These are phyloP conservation scores for Kradibia gibbosae DNA, from an alignment of 1,140 invertebrate species.

Conservation along the genomic window DNA sequence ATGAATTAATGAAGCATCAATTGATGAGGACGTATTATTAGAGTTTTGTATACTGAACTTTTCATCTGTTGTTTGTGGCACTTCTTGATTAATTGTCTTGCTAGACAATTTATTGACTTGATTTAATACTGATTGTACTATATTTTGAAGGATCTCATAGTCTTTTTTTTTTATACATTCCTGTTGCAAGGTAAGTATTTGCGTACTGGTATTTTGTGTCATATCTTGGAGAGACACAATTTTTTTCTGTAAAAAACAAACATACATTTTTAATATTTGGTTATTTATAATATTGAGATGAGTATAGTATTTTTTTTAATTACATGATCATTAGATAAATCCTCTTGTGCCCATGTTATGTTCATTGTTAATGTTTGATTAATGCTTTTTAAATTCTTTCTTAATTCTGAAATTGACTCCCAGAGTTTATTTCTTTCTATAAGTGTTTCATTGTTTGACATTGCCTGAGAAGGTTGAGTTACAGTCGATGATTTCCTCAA, in stretches of 20 bases:
- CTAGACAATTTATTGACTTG: constrained; percentile 44
- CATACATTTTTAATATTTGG: no score
- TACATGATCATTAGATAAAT: constrained; percentile 71
- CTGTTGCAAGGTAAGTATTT: constrained; percentile 65
- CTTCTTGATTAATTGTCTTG: constrained; percentile 54
- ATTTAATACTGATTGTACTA: constrained; percentile 5
- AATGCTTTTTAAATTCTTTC: constrained; percentile 66
- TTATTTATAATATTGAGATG: not conserved
- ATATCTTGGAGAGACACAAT: constrained; percentile 65
- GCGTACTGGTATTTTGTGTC: constrained; percentile 65
- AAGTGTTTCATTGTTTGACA: constrained; percentile 65
- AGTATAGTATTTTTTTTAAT: constrained; percentile 48
- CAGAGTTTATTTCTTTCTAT: constrained; percentile 67
- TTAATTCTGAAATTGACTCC: constrained; percentile 62
- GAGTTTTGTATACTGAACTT: constrained; percentile 58
- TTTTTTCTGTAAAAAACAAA: constrained; percentile 60
- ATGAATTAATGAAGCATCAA: constrained; percentile 51
- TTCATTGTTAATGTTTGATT: constrained; percentile 70
- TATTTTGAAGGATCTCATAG: constrained; percentile 43
- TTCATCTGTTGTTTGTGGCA: constrained; percentile 59
- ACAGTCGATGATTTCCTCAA: constrained; percentile 60
- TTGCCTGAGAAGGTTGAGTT: constrained; percentile 60
- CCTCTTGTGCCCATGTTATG: constrained; percentile 69
- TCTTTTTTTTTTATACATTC: constrained; percentile 61
- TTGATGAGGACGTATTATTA: constrained; percentile 54